Conservation (phyloP, 2,113 vertebrate species). For the Malurus alboscapulatus region DNA sequence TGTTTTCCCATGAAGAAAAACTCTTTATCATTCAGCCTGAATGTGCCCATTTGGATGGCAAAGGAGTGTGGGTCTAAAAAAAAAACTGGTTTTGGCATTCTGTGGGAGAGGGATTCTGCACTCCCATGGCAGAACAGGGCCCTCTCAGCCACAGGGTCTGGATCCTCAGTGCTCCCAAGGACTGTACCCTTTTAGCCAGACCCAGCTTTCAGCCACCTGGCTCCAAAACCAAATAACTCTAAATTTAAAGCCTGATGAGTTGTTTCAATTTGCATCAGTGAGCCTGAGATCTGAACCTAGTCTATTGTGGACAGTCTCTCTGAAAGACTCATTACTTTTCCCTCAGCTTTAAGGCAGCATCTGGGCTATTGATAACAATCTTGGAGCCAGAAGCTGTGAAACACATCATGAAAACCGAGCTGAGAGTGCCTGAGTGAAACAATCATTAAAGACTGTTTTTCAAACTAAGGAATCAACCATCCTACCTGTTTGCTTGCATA, state of each 20-base stretch:
- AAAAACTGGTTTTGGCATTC: conserved; percentile 31
- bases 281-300: neutral
- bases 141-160: neutral
- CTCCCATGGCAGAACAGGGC: neutral
- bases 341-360: neutral
- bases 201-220: neutral
- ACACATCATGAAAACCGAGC: neutral
- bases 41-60: conserved; percentile 51
- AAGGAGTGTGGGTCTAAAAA: conserved; percentile 15
- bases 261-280: neutral
- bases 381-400: conserved; percentile 24
- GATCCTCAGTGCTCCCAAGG: neutral
- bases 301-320: neutral
- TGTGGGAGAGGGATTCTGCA: neutral
- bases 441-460: neutral
- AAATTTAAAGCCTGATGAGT: neutral
- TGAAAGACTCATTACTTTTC: conserved; percentile 10
- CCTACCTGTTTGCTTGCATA: neutral
- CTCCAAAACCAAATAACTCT: neutral
- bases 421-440: neutral
- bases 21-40: conserved; percentile 57
- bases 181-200: neutral
- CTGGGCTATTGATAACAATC: conserved; percentile 28
- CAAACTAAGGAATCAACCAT: neutral
- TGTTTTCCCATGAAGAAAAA: conserved; percentile 65